Evolutionary conservation across 2,888 invertebrate genomes (phyloP).

Genomic region (Tinea semifulvella): DNA sequence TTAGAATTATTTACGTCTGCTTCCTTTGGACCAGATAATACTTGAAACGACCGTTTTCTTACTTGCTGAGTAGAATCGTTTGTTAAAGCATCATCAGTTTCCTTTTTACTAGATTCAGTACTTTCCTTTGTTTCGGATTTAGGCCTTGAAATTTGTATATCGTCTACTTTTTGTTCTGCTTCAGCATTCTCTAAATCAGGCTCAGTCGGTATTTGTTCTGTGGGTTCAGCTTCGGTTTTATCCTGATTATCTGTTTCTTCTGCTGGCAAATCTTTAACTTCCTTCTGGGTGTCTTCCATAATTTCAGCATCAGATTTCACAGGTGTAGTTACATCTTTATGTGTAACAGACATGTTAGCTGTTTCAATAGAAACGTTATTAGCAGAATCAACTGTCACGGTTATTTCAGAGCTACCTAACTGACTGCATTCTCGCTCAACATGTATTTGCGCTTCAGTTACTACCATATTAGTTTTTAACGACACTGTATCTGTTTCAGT

Average conservation of each 20-base stretch:
- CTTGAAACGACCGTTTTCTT: slow-evolving; percentile 53
- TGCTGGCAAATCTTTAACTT: slow-evolving; percentile 19
- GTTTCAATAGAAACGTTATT: slow-evolving; percentile 57
- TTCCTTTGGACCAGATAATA: slow-evolving; percentile 50
- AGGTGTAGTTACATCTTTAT: slow-evolving; percentile 38
- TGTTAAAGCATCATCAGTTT: slow-evolving; percentile 18
- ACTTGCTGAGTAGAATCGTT: slow-evolving; percentile 19
- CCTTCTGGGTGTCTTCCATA: slow-evolving; percentile 16
- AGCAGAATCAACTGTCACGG: slow-evolving; percentile 48
- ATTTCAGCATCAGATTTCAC: slow-evolving; percentile 22
- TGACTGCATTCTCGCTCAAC: slow-evolving; percentile 53
- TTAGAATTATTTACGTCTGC: slow-evolving; percentile 26
- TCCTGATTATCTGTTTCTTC: slow-evolving; percentile 16
- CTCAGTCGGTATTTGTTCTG: slow-evolving; percentile 1
- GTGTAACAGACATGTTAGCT: slow-evolving; percentile 43
- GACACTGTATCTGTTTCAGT: slow-evolving; percentile 58
- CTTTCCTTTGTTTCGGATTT: slow-evolving; percentile 11
- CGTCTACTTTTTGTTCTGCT: slow-evolving; percentile 17
- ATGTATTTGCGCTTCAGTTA: slow-evolving; percentile 63
- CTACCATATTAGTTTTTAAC: slow-evolving; percentile 57
- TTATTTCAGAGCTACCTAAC: slow-evolving; percentile 52
- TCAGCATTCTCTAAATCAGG: slow-evolving; percentile 6
- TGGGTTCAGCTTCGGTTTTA: neutral
- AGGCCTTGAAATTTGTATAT: neutral
- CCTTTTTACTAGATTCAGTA: neutral